Evolutionary conservation across 2,888 invertebrate genomes (phyloP).

Genomic region (Chrysotoxum bicinctum): DNA sequence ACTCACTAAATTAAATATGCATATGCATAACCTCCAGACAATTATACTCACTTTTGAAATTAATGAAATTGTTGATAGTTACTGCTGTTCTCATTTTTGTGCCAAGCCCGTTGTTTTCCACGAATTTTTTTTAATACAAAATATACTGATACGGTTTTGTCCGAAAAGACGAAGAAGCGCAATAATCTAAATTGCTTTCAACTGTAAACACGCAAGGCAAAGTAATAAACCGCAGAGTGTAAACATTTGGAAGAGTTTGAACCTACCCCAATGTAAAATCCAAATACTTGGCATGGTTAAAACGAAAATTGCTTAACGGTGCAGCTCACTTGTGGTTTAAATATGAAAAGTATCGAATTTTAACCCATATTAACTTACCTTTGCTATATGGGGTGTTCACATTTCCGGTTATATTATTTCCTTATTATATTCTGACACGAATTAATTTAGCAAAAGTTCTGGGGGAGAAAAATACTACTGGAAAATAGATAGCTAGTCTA

Average conservation of each 20-base stretch:
- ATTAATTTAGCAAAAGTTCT: not conserved
- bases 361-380: not conserved
- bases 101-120: too few species aligned
- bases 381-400: not conserved
- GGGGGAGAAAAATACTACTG: not conserved
- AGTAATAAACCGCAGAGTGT: not conserved
- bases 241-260: not conserved
- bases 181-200: not conserved
- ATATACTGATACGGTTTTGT: too few species aligned
- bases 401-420: not conserved
- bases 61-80: too few species aligned
- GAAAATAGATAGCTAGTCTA: too few species aligned
- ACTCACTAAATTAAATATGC: too few species aligned
- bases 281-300: not conserved
- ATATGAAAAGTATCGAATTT: not conserved
- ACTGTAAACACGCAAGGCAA: constrained; percentile 8
- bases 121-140: too few species aligned
- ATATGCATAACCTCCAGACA: too few species aligned
- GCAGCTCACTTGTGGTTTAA: not conserved
- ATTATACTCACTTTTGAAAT: too few species aligned
- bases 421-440: not conserved
- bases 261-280: constrained; percentile 49
- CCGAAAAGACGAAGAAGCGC: too few species aligned
- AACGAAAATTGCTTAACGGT: not conserved
- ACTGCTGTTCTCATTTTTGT: too few species aligned